Evolutionary conservation across 2,113 vertebrate genomes (phyloP), one percentile per base, ranked within the genome.

Genomic region (Colaptes auratus): DNA sequence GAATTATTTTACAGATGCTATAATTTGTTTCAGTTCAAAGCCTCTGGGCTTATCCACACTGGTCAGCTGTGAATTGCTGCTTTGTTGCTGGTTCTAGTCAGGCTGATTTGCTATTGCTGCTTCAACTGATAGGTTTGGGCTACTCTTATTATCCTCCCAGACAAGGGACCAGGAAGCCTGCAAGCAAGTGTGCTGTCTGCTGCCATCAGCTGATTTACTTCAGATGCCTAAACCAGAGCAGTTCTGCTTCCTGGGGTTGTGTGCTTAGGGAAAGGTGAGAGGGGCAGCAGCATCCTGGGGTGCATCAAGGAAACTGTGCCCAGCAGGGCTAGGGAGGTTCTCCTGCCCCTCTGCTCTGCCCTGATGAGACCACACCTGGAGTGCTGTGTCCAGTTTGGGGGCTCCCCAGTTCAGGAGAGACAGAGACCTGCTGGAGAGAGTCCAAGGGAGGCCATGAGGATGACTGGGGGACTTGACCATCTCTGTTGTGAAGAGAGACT

Each of bases 21-120:
- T 69, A 73, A 87, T 92, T 90, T 95, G 55, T 86, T 84, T 70
- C 92, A 90, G 56, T 87, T 94, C 87, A 95, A 94, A 85, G 66
- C 69, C 53, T 70, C 35, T 82, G 64, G 72, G 66, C 8, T 9
- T 89, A 83, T 91, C 80, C 50, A 67, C 58, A 42, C 25, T 55
- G 80, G 82, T 88, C 50, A 81, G 50, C 14, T 90, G 36, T 92
- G 84, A 94, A 95, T 79, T 50, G 48, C 67, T 77, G 27, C 90
- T 85, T 95, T 93, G 94, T 94, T 93, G 88, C 42, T 67, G 46
- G 65, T 84, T 93, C 70, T 75, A 88, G 70, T 52, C 74, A 72
- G 95, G 55, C 52, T 86, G 73, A 94, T 88, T 92, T 90, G 76
- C 86, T 91, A 65, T 79, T 86, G 82, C 85, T 92, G 83, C 95